Evolutionary conservation across 2,888 invertebrate species (phyloP).

Genomic region (Rugalucina vietnamica): DNA sequence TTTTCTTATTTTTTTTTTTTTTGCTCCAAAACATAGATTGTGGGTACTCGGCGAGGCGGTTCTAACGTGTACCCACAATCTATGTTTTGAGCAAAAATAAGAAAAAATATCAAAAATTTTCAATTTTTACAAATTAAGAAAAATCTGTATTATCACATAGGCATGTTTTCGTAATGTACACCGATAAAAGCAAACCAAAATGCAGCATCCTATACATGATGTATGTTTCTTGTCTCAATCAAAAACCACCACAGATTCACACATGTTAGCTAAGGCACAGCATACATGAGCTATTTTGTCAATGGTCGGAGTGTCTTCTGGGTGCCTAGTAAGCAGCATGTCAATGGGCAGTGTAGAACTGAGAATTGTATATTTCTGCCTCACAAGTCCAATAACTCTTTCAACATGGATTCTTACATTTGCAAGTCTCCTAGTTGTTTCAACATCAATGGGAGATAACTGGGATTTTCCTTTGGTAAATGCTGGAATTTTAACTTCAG

Average conservation of each 20-base stretch:
- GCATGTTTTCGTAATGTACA: no score
- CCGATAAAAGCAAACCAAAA: no score
- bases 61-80: no score
- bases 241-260: constrained; percentile 16
- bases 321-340: constrained; percentile 23
- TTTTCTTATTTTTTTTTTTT: no score
- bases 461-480: constrained; percentile 52
- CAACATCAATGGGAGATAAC: constrained; percentile 53
- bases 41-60: no score
- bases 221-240: no score
- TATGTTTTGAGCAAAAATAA: no score
- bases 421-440: constrained; percentile 54
- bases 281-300: constrained; percentile 57
- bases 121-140: no score
- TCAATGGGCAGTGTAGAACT: constrained; percentile 46
- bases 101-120: no score
- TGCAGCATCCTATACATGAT: no score
- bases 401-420: constrained; percentile 62
- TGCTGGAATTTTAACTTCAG: constrained; percentile 34
- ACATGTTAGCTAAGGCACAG: constrained; percentile 39
- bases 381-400: constrained; percentile 57
- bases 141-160: no score
- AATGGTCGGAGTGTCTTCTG: constrained; percentile 27
- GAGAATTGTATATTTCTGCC: constrained; percentile 60
- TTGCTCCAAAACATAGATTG: no score